These are phyloP conservation scores for Corydoras maculifer DNA, from an alignment of 2,113 vertebrate genomes.

Conservation along the genomic window DNA sequence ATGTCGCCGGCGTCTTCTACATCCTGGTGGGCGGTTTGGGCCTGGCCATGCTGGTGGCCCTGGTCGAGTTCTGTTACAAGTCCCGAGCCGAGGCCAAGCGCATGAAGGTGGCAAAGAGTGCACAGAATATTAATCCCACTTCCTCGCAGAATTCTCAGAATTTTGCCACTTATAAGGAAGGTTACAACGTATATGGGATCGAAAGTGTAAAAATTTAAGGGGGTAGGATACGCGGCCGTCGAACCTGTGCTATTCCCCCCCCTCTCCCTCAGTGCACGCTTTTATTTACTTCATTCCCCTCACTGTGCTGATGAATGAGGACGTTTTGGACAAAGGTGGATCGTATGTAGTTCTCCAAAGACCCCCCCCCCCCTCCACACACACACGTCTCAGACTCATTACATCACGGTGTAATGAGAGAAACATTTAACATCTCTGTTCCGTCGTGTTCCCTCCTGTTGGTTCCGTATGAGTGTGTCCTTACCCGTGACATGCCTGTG, in stretches of 20 bases:
- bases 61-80: constrained; percentile 99
- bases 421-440: constrained; percentile 31
- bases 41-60: constrained; percentile 99
- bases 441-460: constrained; percentile 40
- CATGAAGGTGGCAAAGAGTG: constrained; percentile 99
- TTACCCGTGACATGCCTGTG: constrained; percentile 50
- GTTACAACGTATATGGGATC: constrained; percentile 99
- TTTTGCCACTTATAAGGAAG: constrained; percentile 99
- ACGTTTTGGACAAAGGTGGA: constrained; percentile 72
- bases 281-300: constrained; percentile 47
- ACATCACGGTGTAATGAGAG: constrained; percentile 54
- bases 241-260: constrained; percentile 72
- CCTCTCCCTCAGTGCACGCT: constrained; percentile 76
- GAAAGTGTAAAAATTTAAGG: constrained; percentile 99
- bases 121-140: constrained; percentile 99
- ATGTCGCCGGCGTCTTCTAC: constrained; percentile 99
- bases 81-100: constrained; percentile 97
- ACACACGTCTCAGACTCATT: neutral
- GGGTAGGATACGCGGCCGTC: constrained; percentile 98
- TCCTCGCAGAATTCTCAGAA: constrained; percentile 99
- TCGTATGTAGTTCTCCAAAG: constrained; percentile 60
- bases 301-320: constrained; percentile 74
- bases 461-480: constrained; percentile 61
- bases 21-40: constrained; percentile 99
- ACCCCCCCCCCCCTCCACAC: constrained; percentile 1